phyloP scores from a whole-genome alignment of 1,140 invertebrate species.

The Hermetia illucens region DNA sequence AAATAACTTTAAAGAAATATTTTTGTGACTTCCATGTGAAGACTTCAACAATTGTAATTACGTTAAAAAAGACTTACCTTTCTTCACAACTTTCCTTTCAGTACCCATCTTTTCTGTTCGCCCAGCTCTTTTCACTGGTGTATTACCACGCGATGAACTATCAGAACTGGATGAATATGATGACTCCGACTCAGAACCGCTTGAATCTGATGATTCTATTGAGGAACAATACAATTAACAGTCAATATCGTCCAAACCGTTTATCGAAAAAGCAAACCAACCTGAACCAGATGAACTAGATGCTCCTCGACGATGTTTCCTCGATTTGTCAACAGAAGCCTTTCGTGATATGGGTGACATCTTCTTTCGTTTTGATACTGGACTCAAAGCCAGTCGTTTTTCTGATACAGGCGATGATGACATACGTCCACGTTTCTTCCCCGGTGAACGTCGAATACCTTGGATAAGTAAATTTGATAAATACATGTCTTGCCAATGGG shows the following conservation, averaged over 20 bases:
- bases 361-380: slow-evolving; percentile 21
- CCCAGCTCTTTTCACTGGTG: slow-evolving; percentile 23
- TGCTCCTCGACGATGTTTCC: slow-evolving; percentile 16
- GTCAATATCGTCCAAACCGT: not conserved
- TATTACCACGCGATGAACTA: slow-evolving; percentile 30
- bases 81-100: slow-evolving; percentile 33
- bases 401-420: slow-evolving; percentile 15
- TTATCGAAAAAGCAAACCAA: slow-evolving; percentile 10
- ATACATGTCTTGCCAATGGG: not conserved
- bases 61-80: slow-evolving; percentile 15
- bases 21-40: too few relatives aligned
- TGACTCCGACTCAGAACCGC: slow-evolving; percentile 38
- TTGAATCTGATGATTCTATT: slow-evolving; percentile 34
- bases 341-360: slow-evolving; percentile 17
- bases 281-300: slow-evolving; percentile 35
- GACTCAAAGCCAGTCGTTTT: slow-evolving; percentile 19
- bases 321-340: slow-evolving; percentile 10
- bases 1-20: too few relatives aligned
- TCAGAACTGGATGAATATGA: slow-evolving; percentile 28
- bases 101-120: slow-evolving; percentile 28
- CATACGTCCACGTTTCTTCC: slow-evolving; percentile 4
- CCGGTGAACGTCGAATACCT: slow-evolving; percentile 8
- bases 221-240: not conserved
- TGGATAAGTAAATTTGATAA: slow-evolving; percentile 1
- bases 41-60: not conserved